Evolutionary conservation across 1,140 invertebrate species (phyloP), one percentile per base, ranked within the genome.

Genomic region (Pseudomyrmex gracilis): DNA sequence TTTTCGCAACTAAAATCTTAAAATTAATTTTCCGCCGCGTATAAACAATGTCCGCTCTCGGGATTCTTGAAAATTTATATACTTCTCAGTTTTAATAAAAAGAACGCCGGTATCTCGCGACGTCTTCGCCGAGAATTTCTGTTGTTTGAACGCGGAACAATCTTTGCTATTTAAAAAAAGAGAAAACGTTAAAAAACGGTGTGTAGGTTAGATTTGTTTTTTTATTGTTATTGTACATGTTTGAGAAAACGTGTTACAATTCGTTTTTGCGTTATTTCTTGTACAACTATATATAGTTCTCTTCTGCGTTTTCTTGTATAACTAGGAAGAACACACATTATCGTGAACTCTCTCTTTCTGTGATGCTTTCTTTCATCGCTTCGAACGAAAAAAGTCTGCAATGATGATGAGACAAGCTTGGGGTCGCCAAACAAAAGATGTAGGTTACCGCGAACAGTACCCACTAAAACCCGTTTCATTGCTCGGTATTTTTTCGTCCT

Each of bases 371-470:
- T 64, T 66, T 55, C 24, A 55, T 1, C 24, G 60, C 47, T 66
- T 15, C 49, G n/a, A 66, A 64, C n/a, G 12, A 64, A 4, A 4
- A 64, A 57, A n/a, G 34, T 73, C 51, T 57, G 15, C 15, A 24
- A 24, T 45, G 53, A 77, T 77, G 71, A 76, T 70, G 82, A 83
- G 63, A 20, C 80, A 53, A 51, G 80, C 53, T 45, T 20, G 64
- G 55, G 53, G 55, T 82, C 66, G 64, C 20, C 60, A 70, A 17
- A 71, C 76, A 80, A 66, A 12, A 45, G 53, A 85, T 85, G 47
- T 85, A 51, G 84, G 82, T 85, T 85, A 85, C 61, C 60, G 53
- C 63, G 70, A 83, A 57, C 68, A 82, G 70, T 66, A 17, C 10
- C 47, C 43, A 45, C 61, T 77, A 77, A 66, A 77, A 34, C 34